Percentiles rank a stretch among this genome's conserved stretches.
Evolutionary conservation across 2,888 invertebrate species (phyloP).

Genomic region (Synergus japonicus): DNA sequence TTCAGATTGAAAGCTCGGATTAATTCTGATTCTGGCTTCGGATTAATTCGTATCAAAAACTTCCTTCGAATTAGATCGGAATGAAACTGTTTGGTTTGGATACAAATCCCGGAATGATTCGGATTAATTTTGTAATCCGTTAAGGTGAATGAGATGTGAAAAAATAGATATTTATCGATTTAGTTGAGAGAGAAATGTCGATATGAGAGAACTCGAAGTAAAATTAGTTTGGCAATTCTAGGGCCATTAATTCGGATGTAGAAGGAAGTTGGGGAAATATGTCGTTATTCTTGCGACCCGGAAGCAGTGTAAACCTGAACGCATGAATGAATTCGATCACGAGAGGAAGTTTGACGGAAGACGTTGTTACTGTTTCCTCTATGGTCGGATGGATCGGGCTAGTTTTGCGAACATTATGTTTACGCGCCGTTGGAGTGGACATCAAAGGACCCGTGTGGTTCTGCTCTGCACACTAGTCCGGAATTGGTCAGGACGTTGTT

Average conservation of each 20-base stretch:
- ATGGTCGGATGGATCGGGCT: slow-evolving; percentile 1
- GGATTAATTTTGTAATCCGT: no score
- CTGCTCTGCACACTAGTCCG: slow-evolving; percentile 23
- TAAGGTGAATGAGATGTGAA: no score
- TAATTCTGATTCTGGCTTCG: no score
- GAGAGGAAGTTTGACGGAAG: slow-evolving; percentile 47
- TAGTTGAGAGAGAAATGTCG: neutral
- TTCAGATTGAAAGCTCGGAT: no score
- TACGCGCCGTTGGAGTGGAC: slow-evolving; percentile 39
- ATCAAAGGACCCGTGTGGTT: slow-evolving; percentile 30
- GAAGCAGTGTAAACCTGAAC: slow-evolving; percentile 4
- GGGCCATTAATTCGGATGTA: neutral
- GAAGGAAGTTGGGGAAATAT: slow-evolving; percentile 16
- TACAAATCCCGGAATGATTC: no score
- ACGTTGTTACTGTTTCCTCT: slow-evolving; percentile 42
- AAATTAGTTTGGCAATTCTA: neutral
- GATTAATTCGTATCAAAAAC: no score
- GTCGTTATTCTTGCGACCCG: slow-evolving; percentile 30
- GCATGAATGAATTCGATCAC: slow-evolving; percentile 43
- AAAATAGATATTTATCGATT: no score
- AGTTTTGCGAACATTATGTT: slow-evolving; percentile 40
- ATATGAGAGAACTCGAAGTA: neutral
- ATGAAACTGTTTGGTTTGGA: no score
- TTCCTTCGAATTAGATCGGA: no score
- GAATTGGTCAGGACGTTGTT: slow-evolving; percentile 32